Base-by-base conservation (phyloP, 1,140 invertebrate genomes). In the Chionoecetes opilio region DNA sequence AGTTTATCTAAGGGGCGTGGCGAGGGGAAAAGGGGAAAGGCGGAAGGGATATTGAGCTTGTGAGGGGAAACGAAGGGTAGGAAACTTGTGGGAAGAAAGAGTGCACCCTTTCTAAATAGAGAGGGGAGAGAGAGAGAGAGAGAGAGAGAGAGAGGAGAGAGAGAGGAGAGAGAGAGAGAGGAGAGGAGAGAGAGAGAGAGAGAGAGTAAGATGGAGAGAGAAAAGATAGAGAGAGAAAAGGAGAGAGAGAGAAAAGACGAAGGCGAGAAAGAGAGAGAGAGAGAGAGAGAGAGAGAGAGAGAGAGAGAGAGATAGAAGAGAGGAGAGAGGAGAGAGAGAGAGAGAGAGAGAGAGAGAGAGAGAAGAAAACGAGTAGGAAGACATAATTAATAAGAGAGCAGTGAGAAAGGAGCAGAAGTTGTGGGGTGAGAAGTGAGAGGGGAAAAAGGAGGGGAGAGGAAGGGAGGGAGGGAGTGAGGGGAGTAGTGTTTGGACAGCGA, bases 401-500 rank as follows among this genome's bases (percentile, higher is more conserved):
- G 3, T 26, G 38, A 63, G 46, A 17, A 41, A 3, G 29, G 41
- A 3, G 46, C 14, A n/a, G 46, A 41, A 0, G 14, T 41, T 3
- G 63, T 0, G 26, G 29, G 34, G 5, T 14, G 29, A 14, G 31
- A 11, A 38, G 46, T 46, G 46, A 82, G 32, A 5, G 37, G 37
- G 31, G 41, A 29, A 34, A 46, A 32, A 31, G 32, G 21, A 32
- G 41, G 31, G 26, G 89, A 53, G 46, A n/a, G 38, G 91, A 29
- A 26, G 82, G 14, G 35, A 34, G 91, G 84, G 82, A 35, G n/a
- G 38, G 35, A n/a, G n/a, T 41, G 26, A 21, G 35, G 26, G 37
- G 38, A 46, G 75, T 35, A 84, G 37, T 92, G 91, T 92, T 92
- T 92, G 91, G 91, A 92, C 91, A 92, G 63, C 34, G 91, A 82